phyloP scores from a whole-genome alignment of 2,797 vertebrate species.

The Epinephelus awoara region DNA sequence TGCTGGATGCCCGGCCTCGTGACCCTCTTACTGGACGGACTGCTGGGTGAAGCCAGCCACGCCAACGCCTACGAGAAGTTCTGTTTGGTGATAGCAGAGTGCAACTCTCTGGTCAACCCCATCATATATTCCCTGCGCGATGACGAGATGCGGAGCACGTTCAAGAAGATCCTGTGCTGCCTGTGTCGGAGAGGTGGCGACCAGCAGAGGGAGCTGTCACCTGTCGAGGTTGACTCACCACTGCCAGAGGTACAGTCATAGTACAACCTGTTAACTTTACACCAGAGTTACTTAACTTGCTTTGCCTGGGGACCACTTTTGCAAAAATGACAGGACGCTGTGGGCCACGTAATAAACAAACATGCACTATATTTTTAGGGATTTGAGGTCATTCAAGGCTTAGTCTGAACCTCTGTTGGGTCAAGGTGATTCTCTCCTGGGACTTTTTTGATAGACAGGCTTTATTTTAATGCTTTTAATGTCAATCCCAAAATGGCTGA shows the following conservation, averaged over 20 bases:
- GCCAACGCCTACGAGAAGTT: slow-evolving; percentile 92
- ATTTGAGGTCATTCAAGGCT: too few species aligned
- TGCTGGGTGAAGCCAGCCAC: slow-evolving; percentile 84
- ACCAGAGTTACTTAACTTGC: too few species aligned
- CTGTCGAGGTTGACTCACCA: slow-evolving; percentile 52
- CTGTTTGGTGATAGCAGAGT: slow-evolving; percentile 92
- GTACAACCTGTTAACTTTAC: not conserved
- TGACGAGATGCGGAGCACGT: slow-evolving; percentile 91
- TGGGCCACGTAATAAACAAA: too few species aligned
- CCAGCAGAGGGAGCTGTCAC: slow-evolving; percentile 46
- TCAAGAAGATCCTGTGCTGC: slow-evolving; percentile 90
- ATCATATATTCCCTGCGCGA: slow-evolving; percentile 93
- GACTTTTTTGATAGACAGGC: too few species aligned
- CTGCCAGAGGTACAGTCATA: slow-evolving; percentile 68
- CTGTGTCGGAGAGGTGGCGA: slow-evolving; percentile 63
- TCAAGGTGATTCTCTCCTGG: too few species aligned
- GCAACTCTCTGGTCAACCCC: slow-evolving; percentile 94
- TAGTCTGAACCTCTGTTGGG: too few species aligned
- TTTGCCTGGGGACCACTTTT: too few species aligned
- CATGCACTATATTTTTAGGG: too few species aligned
- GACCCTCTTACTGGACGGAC: slow-evolving; percentile 91
- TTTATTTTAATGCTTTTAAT: too few species aligned
- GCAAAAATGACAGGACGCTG: too few species aligned
- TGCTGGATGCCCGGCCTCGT: slow-evolving; percentile 96
- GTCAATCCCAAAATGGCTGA: too few species aligned